Base-by-base conservation (phyloP, 1,140 invertebrate species). In the Heliothis subflexa region DNA sequence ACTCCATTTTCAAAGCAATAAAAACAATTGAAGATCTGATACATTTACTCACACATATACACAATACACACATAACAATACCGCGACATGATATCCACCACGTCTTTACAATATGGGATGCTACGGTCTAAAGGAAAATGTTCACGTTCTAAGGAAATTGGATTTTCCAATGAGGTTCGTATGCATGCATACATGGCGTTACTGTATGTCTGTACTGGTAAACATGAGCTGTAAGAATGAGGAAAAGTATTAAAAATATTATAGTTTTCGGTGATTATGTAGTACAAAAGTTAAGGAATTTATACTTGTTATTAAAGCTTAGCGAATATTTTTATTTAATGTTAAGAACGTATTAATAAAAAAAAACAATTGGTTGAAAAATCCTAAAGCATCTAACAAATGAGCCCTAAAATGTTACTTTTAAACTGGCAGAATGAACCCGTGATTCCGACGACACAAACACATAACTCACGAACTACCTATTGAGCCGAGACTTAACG, bases 141-240 rank as follows among this genome's bases (percentile, higher is more conserved):
- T 64, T 82, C 81, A 82, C 78, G 81, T 82, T 45, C 45, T 47
- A 45, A 72, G 78, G 81, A 82, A 82, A 82, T 82, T 82, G 81
- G 73, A 79, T 82, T 82, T 71, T 64, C 50, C 45, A 55, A 75
- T 62, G 72, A 75, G 28, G 57, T 75, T 49, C 64, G 49, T 71
- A 66, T 82, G 74, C 59, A 47, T 62, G 47, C 14, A 45, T 21
- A 74, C 59, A 62, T 16, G 18, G 11, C 50, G 4, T 16, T 33
- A 16, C 13, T 55, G 52, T 57, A 54, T 18, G 47, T 54, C 28
- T 71, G 68, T 71, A n/a, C 47, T 66, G 13, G 62, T 47, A 47
- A 66, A 66, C 62, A 62, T 33, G 18, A 12, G 55, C 2, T 40
- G 13, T 13, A 68, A 50, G 13, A 64, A 64, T 45, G 33, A 33